These are phyloP conservation scores for Drosophila phalerata DNA, from an alignment of 2,888 invertebrate genomes.

Conservation along the genomic window DNA sequence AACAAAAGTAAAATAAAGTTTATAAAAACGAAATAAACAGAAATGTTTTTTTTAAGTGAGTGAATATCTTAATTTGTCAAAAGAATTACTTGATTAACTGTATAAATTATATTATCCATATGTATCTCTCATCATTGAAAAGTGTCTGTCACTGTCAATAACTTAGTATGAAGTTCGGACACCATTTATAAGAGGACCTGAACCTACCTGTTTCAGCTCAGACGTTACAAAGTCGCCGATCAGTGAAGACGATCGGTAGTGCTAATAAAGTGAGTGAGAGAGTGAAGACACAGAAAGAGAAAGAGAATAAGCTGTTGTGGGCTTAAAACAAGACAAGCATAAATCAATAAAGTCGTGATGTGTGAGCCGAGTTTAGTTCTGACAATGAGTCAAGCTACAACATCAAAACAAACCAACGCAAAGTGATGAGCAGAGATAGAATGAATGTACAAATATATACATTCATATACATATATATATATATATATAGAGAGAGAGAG, in stretches of 20 bases:
- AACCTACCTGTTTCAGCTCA: slow-evolving; percentile 74
- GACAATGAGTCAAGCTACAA: slow-evolving; percentile 15
- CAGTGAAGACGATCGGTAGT: slow-evolving; percentile 63
- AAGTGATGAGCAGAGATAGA: slow-evolving; percentile 26
- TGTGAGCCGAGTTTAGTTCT: slow-evolving; percentile 24
- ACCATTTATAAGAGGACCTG: slow-evolving; percentile 78
- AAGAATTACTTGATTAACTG: background rate
- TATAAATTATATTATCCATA: slow-evolving; percentile 1
- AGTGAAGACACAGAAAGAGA: slow-evolving; percentile 4
- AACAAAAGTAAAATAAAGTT: background rate
- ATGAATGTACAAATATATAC: background rate
- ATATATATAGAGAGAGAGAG: slow-evolving; percentile 5
- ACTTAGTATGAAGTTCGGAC: slow-evolving; percentile 10
- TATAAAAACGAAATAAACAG: background rate
- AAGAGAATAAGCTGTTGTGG: background rate
- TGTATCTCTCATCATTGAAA: slow-evolving; percentile 45
- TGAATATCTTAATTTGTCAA: background rate
- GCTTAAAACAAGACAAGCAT: slow-evolving; percentile 24
- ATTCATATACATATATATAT: no score
- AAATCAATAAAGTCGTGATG: slow-evolving; percentile 23
- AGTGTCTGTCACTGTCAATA: slow-evolving; percentile 47
- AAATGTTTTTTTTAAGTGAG: background rate
- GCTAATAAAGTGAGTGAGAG: slow-evolving; percentile 35
- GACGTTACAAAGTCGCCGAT: slow-evolving; percentile 66
- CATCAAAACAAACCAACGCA: slow-evolving; percentile 27